Conservation (phyloP, 2,888 invertebrate genomes). For the Ophion ventricosus region DNA sequence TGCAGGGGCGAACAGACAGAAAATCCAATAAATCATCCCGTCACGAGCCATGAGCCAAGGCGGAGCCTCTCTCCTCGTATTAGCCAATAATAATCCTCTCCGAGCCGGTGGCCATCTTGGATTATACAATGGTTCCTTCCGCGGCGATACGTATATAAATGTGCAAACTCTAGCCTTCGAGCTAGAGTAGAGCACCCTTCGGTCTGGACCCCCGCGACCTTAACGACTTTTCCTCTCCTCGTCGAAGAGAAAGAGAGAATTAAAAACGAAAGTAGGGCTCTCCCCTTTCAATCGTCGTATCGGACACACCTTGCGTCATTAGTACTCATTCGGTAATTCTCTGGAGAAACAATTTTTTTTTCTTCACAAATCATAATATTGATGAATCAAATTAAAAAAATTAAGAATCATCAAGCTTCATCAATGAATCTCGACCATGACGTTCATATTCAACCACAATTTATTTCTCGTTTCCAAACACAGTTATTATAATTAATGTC, state of each 20-base stretch:
- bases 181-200: constrained; percentile 73
- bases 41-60: constrained; percentile 85
- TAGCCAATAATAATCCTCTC: constrained; percentile 86
- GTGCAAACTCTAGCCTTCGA: constrained; percentile 77
- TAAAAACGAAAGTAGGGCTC: neutral
- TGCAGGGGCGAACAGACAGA: constrained; percentile 83
- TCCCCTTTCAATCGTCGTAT: constrained; percentile 33
- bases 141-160: constrained; percentile 81
- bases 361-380: neutral
- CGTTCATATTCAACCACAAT: constrained; percentile 84
- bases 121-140: constrained; percentile 84
- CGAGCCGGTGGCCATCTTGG: constrained; percentile 85
- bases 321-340: constrained; percentile 30
- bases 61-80: constrained; percentile 85
- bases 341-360: constrained; percentile 15
- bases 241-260: constrained; percentile 49
- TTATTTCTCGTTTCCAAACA: constrained; percentile 84
- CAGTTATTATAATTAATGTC: constrained; percentile 84
- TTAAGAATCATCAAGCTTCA: constrained; percentile 8
- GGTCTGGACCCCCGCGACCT: constrained; percentile 77
- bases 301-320: constrained; percentile 36
- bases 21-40: constrained; percentile 86
- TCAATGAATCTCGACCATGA: constrained; percentile 66
- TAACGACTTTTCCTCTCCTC: constrained; percentile 70
- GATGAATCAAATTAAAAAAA: constrained; percentile 4